A percentile compares a stretch with the other conserved stretches of the same genome.
Evolutionary conservation across 2,797 vertebrate genomes (phyloP).

Genomic region (Florisuga fusca): DNA sequence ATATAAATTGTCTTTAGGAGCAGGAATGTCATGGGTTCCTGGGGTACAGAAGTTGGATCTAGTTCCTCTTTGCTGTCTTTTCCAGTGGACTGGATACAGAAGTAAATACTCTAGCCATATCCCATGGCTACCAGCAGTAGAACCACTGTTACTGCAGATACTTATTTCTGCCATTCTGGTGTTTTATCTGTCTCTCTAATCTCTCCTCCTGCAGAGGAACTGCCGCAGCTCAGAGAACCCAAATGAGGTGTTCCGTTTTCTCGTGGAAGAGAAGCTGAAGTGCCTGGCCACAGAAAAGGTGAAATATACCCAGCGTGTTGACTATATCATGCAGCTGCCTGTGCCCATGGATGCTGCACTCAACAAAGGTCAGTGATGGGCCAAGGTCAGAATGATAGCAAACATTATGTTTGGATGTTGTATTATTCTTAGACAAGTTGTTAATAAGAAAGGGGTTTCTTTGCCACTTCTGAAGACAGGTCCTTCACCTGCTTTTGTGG

Average conservation of each 20-base stretch:
- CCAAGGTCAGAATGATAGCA: neutral
- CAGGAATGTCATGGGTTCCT: neutral
- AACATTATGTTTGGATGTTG: neutral
- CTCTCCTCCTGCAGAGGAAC: conserved; percentile 86
- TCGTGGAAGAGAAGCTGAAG: conserved; percentile 97
- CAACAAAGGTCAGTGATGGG: conserved; percentile 84
- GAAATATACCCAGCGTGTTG: conserved; percentile 98
- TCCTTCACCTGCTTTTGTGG: neutral
- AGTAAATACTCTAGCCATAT: neutral
- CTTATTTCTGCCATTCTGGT: neutral
- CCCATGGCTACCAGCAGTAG: neutral
- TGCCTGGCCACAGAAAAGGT: conserved; percentile 97
- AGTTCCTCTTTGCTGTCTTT: neutral
- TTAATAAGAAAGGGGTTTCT: neutral
- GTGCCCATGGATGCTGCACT: conserved; percentile 97
- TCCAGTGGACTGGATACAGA: neutral
- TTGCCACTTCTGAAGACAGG: neutral
- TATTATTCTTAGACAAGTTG: neutral
- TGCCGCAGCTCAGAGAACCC: conserved; percentile 96
- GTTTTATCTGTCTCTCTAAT: neutral
- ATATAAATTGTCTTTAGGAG: neutral
- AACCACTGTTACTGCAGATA: neutral
- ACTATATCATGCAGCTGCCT: conserved; percentile 97
- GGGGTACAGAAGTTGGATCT: neutral
- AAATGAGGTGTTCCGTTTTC: conserved; percentile 96